phyloP scores from a whole-genome alignment of 2,797 vertebrate genomes.

The Limosa lapponica region DNA sequence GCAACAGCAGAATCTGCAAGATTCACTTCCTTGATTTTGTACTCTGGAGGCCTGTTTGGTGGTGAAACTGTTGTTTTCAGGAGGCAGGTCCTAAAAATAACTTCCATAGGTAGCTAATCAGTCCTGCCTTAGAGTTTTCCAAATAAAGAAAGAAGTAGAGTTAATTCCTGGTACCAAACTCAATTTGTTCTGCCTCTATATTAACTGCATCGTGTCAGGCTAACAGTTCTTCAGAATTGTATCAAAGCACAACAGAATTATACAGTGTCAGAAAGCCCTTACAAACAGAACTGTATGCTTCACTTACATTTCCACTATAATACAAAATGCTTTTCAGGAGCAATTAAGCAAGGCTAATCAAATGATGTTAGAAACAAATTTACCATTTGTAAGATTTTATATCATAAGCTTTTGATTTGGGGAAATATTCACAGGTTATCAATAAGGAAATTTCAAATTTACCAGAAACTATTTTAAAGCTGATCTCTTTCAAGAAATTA shows the following conservation, averaged over 20 bases:
- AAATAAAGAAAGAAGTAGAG: background rate
- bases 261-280: background rate
- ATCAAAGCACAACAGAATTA: background rate
- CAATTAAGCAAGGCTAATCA: background rate
- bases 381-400: background rate
- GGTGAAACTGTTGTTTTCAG: background rate
- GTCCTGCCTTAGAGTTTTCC: background rate
- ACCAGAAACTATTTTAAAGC: background rate
- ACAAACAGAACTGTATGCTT: background rate
- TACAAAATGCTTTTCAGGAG: background rate
- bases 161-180: background rate
- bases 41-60: background rate
- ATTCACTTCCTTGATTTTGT: background rate
- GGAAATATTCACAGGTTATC: background rate
- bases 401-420: background rate
- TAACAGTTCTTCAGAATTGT: background rate
- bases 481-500: background rate
- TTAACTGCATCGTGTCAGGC: background rate
- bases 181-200: background rate
- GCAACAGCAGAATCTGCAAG: background rate
- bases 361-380: background rate
- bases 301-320: background rate
- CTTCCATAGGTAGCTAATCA: background rate
- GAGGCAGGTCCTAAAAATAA: background rate
- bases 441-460: background rate